Percentiles rank a stretch among this genome's conserved stretches.
Conservation (phyloP, 2,797 vertebrate species). For the Fundulus diaphanus region DNA sequence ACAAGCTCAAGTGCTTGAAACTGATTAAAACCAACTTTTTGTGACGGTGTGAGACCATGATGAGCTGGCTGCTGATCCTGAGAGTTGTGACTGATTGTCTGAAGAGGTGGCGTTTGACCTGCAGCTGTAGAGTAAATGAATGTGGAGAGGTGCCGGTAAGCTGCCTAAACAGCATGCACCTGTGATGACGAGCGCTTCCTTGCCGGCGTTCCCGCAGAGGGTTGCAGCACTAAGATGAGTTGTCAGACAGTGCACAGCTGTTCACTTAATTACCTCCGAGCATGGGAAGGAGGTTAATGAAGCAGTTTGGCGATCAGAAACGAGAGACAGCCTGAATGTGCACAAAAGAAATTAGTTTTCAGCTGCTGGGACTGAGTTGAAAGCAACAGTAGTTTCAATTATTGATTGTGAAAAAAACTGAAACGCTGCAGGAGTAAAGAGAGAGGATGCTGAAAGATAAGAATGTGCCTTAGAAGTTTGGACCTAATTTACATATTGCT, state of each 20-base stretch:
- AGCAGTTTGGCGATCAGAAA: constrained; percentile 75
- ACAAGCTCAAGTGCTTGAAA: constrained; percentile 50
- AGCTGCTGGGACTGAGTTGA: constrained; percentile 54
- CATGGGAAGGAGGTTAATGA: constrained; percentile 81
- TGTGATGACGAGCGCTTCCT: constrained; percentile 60
- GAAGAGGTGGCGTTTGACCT: constrained; percentile 71
- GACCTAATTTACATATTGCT: constrained; percentile 40
- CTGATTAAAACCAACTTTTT: constrained; percentile 66
- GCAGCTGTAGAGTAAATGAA: constrained; percentile 71
- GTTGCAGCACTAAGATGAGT: constrained; percentile 59
- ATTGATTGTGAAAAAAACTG: constrained; percentile 62
- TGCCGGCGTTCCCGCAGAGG: constrained; percentile 45
- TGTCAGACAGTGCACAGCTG: constrained; percentile 82
- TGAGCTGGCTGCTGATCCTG: constrained; percentile 44
- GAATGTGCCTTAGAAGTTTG: constrained; percentile 33
- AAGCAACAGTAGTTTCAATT: constrained; percentile 63
- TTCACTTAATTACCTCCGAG: constrained; percentile 80
- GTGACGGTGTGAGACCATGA: constrained; percentile 41
- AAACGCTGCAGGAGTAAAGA: constrained; percentile 46
- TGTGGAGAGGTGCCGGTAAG: constrained; percentile 58
- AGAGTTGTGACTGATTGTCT: constrained; percentile 71
- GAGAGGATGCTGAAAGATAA: constrained; percentile 26
- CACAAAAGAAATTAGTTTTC: constrained; percentile 78
- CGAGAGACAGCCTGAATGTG: constrained; percentile 69
- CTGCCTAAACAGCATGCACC: constrained; percentile 69